Percentiles rank a stretch among this genome's conserved stretches.
Conservation (phyloP, 2,888 invertebrate genomes). For the Habroteleia sp. region DNA sequence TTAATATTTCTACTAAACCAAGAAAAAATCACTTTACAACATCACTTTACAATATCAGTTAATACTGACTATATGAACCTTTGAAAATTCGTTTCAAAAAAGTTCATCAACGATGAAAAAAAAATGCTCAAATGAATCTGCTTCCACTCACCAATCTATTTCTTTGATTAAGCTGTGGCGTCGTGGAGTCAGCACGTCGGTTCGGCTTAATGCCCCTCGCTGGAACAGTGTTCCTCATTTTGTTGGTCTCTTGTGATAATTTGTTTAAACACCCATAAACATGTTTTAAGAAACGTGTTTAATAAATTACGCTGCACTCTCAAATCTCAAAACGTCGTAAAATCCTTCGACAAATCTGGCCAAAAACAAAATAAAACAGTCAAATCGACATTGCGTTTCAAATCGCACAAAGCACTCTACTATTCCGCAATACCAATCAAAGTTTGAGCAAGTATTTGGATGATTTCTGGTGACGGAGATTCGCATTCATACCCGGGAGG, state of each 20-base stretch:
- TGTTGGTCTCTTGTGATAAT: conserved; percentile 1
- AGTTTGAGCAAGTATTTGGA: not conserved
- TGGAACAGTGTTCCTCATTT: conserved; percentile 58
- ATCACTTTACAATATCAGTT: too few relatives aligned
- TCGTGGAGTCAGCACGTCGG: conserved; percentile 37
- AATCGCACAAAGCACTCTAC: not conserved
- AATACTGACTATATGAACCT: too few relatives aligned
- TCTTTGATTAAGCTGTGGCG: conserved; percentile 61
- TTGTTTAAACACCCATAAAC: not conserved
- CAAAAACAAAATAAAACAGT: too few relatives aligned
- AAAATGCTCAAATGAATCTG: conserved; percentile 2
- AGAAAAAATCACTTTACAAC: too few relatives aligned
- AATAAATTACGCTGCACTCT: too few relatives aligned
- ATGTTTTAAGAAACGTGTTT: not conserved
- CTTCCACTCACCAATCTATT: conserved; percentile 61
- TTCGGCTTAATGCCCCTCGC: conserved; percentile 45
- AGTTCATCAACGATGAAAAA: too few relatives aligned
- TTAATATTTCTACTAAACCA: too few relatives aligned
- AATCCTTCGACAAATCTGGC: not conserved
- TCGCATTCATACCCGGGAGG: conserved; percentile 13
- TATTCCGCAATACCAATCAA: not conserved
- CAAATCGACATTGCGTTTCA: too few relatives aligned
- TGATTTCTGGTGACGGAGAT: conserved; percentile 26
- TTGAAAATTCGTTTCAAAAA: too few relatives aligned
- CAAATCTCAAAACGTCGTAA: too few relatives aligned